A percentile compares a stretch with the other conserved stretches of the same genome.
These are phyloP conservation scores for Synaphobranchus kaupii DNA, from an alignment of 2,797 vertebrate genomes.

Conservation along the genomic window DNA sequence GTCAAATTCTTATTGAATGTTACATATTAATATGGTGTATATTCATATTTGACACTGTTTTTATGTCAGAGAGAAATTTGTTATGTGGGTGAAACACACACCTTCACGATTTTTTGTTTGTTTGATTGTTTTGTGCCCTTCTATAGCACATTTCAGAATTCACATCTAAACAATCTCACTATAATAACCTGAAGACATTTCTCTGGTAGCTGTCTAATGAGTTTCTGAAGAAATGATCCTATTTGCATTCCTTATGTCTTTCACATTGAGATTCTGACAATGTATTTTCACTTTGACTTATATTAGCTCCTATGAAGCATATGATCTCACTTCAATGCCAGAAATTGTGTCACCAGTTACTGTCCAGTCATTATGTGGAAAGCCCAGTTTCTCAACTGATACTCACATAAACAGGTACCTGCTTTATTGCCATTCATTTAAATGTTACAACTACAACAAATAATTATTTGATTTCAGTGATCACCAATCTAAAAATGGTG, in stretches of 20 bases:
- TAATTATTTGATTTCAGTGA: not conserved
- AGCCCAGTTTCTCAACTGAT: conserved; percentile 55
- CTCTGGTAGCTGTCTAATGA: not conserved
- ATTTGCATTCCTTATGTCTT: not conserved
- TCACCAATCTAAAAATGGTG: not conserved
- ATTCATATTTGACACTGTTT: not conserved
- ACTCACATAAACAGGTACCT: conserved; percentile 66
- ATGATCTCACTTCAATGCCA: conserved; percentile 53
- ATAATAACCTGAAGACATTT: no score
- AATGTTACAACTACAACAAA: not conserved
- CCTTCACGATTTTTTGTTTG: not conserved
- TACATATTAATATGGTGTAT: not conserved
- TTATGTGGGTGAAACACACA: not conserved
- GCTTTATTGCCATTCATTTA: not conserved
- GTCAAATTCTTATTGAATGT: not conserved
- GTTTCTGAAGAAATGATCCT: not conserved
- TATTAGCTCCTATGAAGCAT: conserved; percentile 58
- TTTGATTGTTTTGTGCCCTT: not conserved
- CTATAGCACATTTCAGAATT: not conserved
- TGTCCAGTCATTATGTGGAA: conserved; percentile 57
- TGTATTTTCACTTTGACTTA: not conserved
- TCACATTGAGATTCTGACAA: not conserved
- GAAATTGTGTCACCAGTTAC: conserved; percentile 58
- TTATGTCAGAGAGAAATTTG: not conserved
- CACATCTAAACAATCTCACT: no score